Evolutionary conservation across 2,888 invertebrate species (phyloP).

Genomic region (Chouioia cunea): DNA sequence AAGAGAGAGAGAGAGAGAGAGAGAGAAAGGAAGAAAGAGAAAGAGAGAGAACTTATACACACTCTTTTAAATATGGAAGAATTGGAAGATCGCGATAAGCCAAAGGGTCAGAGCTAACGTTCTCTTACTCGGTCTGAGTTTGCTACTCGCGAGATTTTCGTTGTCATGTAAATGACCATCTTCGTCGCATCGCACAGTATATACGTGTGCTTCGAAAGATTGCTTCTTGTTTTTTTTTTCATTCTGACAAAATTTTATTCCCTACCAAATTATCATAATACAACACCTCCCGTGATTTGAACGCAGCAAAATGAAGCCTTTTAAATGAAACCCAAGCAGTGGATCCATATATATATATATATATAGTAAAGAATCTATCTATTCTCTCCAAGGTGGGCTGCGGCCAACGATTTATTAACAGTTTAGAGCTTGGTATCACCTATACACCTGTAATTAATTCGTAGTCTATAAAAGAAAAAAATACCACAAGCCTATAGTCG

Average conservation of each 20-base stretch:
- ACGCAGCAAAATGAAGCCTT: constrained; percentile 35
- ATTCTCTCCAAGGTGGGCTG: constrained; percentile 36
- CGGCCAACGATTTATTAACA: constrained; percentile 32
- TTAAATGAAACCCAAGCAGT: constrained; percentile 4
- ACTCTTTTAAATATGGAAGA: constrained; percentile 66
- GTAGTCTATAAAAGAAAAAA: constrained; percentile 29
- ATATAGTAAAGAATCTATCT: constrained; percentile 32
- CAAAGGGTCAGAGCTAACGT: constrained; percentile 26
- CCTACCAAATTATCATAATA: neutral
- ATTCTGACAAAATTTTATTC: no score
- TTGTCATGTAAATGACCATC: constrained; percentile 67
- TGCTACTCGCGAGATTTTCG: constrained; percentile 56
- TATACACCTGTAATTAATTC: constrained; percentile 33
- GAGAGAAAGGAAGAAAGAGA: neutral
- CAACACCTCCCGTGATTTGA: constrained; percentile 9
- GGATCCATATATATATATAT: no score
- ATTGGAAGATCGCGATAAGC: constrained; percentile 65
- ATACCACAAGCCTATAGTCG: neutral
- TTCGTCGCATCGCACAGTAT: constrained; percentile 28
- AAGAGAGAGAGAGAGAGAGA: constrained; percentile 21
- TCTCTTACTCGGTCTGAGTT: no score
- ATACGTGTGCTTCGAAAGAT: no score
- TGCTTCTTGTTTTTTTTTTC: no score
- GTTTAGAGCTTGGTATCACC: neutral
- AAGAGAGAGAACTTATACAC: constrained; percentile 45